These are phyloP conservation scores for Leucophora obtusa DNA, from an alignment of 2,888 invertebrate species.

Conservation along the genomic window DNA sequence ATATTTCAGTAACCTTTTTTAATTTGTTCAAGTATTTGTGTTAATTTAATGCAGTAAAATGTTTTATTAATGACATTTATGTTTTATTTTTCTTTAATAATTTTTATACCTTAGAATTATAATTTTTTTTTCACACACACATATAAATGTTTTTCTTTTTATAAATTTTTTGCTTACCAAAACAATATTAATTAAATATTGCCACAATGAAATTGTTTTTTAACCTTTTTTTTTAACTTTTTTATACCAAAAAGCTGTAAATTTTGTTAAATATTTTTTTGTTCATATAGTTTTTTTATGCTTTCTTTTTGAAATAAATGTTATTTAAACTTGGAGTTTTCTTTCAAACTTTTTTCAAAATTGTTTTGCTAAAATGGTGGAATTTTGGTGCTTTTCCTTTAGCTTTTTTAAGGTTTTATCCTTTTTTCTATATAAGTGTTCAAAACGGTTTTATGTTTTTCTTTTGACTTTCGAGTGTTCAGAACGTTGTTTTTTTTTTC, in stretches of 20 bases:
- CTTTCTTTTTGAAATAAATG: constrained; percentile 53
- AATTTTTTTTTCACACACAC: constrained; percentile 24
- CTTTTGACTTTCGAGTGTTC: constrained; percentile 68
- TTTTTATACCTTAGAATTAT: constrained; percentile 57
- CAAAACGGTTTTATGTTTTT: constrained; percentile 65
- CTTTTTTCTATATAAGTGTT: constrained; percentile 65
- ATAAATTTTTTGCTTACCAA: constrained; percentile 46
- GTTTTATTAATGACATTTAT: constrained; percentile 52
- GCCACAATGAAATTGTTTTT: not conserved
- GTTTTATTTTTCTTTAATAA: constrained; percentile 64
- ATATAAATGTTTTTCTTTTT: constrained; percentile 19
- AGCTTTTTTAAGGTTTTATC: constrained; percentile 27
- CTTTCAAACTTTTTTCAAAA: constrained; percentile 13
- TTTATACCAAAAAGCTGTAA: constrained; percentile 53
- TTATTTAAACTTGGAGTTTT: constrained; percentile 37
- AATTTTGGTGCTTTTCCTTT: constrained; percentile 52
- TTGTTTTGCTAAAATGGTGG: constrained; percentile 23
- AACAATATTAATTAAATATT: constrained; percentile 23
- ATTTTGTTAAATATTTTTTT: constrained; percentile 54
- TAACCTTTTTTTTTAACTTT: constrained; percentile 54
- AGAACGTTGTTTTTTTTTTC: constrained; percentile 68
- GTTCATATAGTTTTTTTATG: constrained; percentile 51
- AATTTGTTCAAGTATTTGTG: constrained; percentile 28
- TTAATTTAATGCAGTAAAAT: constrained; percentile 64
- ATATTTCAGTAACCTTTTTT: constrained; percentile 32